Percentiles rank a stretch among this genome's conserved stretches.
Conservation (phyloP, 2,113 vertebrate species). For the Trogon melanurus region DNA sequence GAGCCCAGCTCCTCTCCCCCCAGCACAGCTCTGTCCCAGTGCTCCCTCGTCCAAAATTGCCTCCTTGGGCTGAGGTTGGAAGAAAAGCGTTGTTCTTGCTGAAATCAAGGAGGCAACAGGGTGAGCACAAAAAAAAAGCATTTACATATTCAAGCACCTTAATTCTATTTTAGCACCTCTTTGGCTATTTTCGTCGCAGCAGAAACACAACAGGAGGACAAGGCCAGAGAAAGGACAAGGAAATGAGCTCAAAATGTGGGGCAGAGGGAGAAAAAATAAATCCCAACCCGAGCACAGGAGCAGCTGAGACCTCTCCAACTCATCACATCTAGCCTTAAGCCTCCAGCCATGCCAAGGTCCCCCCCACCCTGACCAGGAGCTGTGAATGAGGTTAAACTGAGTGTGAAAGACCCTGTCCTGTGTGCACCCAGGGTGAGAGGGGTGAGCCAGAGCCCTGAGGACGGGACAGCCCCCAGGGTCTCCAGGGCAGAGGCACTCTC, state of each 20-base stretch:
- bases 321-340: not conserved
- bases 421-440: rapidly evolving
- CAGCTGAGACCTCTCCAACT: rapidly evolving
- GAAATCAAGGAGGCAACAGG: not conserved
- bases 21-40: rapidly evolving
- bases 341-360: not conserved
- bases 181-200: not conserved
- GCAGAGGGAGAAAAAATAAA: not conserved
- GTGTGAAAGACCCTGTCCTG: not conserved
- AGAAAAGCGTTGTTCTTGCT: not conserved
- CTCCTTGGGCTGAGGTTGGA: not conserved
- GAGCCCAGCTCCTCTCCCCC: not conserved
- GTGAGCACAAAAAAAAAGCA: not conserved
- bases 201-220: conserved; percentile 10
- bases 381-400: not conserved
- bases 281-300: rapidly evolving
- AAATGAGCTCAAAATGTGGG: not conserved
- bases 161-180: conserved; percentile 55
- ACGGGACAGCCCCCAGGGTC: rapidly evolving
- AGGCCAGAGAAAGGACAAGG: conserved; percentile 45
- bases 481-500: not conserved
- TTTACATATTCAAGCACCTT: not conserved
- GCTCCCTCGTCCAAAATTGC: not conserved
- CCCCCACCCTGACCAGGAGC: not conserved
- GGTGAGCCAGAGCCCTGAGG: rapidly evolving